Percentiles rank a stretch among this genome's conserved stretches.
phyloP scores from a whole-genome alignment of 2,797 vertebrate genomes.

The Ceyx erithaca region DNA sequence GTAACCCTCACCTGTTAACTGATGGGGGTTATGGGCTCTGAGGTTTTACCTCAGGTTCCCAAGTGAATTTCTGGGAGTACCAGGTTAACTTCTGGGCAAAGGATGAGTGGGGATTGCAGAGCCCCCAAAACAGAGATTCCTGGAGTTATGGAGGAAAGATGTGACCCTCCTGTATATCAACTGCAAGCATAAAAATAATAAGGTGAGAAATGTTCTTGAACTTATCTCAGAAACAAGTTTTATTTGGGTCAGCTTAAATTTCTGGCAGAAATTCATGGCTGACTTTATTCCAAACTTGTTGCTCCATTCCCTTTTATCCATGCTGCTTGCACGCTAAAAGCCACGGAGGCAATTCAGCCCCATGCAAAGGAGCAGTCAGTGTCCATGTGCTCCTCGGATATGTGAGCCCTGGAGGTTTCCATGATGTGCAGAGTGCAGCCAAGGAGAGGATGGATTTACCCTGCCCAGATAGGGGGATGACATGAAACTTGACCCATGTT shows the following conservation, averaged over 20 bases:
- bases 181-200: background rate
- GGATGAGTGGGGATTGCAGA: background rate
- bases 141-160: background rate
- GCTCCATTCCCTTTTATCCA: background rate
- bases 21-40: background rate
- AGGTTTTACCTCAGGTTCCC: background rate
- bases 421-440: fast-evolving
- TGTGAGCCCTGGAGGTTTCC: background rate
- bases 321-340: background rate
- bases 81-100: background rate
- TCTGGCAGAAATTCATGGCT: background rate
- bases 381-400: fast-evolving
- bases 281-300: background rate
- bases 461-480: background rate
- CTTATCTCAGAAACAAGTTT: background rate
- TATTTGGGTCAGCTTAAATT: conserved; percentile 30
- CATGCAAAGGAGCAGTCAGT: background rate
- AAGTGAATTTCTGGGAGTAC: background rate
- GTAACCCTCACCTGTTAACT: background rate
- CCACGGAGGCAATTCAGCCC: background rate
- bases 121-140: background rate
- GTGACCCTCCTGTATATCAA: background rate
- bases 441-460: background rate
- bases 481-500: background rate
- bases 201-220: background rate